Conservation (phyloP, 2,888 invertebrate species). For the Clunio marinus region DNA sequence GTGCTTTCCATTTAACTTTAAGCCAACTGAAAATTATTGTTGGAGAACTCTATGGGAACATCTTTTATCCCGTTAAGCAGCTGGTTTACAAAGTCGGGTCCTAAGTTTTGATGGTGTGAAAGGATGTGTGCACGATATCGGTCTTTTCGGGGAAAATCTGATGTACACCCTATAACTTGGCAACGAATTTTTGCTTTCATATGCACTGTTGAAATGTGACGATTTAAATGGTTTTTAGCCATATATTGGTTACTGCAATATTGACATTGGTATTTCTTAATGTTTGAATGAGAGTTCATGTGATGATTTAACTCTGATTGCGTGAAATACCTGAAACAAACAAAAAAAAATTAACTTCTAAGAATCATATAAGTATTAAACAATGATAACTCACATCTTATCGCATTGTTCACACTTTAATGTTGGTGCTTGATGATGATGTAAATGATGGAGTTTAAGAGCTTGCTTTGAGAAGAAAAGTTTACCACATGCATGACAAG, state of each 20-base stretch:
- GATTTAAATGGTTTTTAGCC: constrained; percentile 32
- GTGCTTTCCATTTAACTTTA: too few relatives aligned
- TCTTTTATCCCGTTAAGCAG: constrained; percentile 28
- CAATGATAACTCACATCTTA: constrained; percentile 10
- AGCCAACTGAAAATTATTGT: constrained; percentile 26
- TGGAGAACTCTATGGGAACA: constrained; percentile 30
- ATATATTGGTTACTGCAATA: constrained; percentile 33
- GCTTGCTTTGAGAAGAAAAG: constrained; percentile 35
- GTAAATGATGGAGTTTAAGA: constrained; percentile 31
- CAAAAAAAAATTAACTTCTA: background rate
- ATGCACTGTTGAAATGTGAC: constrained; percentile 31
- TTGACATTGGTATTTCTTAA: constrained; percentile 32
- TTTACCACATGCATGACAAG: constrained; percentile 29
- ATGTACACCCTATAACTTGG: constrained; percentile 30
- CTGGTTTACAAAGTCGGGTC: constrained; percentile 25
- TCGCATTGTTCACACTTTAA: constrained; percentile 34
- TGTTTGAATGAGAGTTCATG: constrained; percentile 32
- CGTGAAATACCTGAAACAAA: constrained; percentile 32
- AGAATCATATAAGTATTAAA: background rate
- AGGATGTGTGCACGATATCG: constrained; percentile 29
- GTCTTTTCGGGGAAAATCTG: constrained; percentile 29
- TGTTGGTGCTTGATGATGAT: constrained; percentile 35
- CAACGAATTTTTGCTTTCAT: constrained; percentile 33
- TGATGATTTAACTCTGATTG: constrained; percentile 35
- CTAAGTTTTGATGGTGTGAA: constrained; percentile 25